phyloP scores from a whole-genome alignment of 2,888 invertebrate species.

The Melieria crassipennis region DNA sequence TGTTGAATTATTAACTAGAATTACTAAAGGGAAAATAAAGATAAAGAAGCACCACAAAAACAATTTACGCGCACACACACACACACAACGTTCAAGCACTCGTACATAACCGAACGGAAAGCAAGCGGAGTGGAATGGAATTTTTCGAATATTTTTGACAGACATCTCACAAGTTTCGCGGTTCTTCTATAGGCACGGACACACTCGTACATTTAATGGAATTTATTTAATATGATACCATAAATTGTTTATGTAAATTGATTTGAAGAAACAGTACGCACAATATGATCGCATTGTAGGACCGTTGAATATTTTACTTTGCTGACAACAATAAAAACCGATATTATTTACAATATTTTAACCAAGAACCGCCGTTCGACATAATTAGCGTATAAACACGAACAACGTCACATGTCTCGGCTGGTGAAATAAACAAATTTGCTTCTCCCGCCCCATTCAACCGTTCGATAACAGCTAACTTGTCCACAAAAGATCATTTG shows the following conservation, averaged over 20 bases:
- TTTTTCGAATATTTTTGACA: neutral
- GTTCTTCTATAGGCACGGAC: neutral
- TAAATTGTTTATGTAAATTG: constrained; percentile 24
- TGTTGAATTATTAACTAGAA: no score
- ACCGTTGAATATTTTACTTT: neutral
- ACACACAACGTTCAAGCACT: neutral
- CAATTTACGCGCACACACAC: neutral
- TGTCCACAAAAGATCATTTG: no score
- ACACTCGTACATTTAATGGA: constrained; percentile 8
- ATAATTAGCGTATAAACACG: neutral
- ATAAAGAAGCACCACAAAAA: no score
- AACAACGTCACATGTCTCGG: neutral
- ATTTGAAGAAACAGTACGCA: constrained; percentile 12
- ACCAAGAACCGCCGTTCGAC: neutral
- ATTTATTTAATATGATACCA: constrained; percentile 21
- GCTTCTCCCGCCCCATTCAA: no score
- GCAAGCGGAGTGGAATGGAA: neutral
- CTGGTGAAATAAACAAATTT: no score
- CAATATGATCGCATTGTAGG: constrained; percentile 1
- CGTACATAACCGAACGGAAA: neutral
- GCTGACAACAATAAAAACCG: neutral
- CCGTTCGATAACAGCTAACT: no score
- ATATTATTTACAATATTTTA: neutral
- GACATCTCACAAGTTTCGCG: neutral
- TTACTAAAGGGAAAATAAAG: no score